Evolutionary conservation across 1,140 invertebrate species (phyloP).

Genomic region (Melanaphis sacchari): DNA sequence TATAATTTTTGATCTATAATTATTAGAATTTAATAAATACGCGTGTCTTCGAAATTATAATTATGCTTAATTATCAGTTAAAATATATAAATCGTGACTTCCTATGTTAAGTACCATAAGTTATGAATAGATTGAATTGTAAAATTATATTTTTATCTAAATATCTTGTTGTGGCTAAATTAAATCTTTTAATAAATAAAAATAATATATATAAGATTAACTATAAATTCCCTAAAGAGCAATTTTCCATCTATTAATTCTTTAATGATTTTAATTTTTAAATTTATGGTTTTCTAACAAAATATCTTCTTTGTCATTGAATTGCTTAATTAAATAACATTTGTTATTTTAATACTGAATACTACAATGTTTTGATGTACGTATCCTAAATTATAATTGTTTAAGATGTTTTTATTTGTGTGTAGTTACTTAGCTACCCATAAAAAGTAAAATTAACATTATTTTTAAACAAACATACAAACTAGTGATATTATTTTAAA

Average conservation of each 20-base stretch:
- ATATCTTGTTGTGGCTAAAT: neutral
- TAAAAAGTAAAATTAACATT: neutral
- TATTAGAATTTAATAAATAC: neutral
- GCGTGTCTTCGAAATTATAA: neutral
- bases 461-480: neutral
- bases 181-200: neutral
- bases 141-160: neutral
- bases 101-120: neutral
- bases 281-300: neutral
- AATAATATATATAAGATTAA: neutral
- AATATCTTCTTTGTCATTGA: neutral
- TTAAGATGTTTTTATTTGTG: neutral
- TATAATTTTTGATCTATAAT: neutral
- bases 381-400: neutral
- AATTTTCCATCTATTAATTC: neutral
- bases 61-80: neutral
- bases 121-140: neutral
- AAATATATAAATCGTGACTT: neutral
- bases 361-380: neutral
- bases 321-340: neutral
- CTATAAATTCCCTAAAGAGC: neutral
- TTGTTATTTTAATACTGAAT: neutral
- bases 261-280: neutral
- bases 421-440: neutral
- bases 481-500: neutral